Evolutionary conservation across 1,140 invertebrate species (phyloP).

Genomic region (Pogonognathellus flavescens): DNA sequence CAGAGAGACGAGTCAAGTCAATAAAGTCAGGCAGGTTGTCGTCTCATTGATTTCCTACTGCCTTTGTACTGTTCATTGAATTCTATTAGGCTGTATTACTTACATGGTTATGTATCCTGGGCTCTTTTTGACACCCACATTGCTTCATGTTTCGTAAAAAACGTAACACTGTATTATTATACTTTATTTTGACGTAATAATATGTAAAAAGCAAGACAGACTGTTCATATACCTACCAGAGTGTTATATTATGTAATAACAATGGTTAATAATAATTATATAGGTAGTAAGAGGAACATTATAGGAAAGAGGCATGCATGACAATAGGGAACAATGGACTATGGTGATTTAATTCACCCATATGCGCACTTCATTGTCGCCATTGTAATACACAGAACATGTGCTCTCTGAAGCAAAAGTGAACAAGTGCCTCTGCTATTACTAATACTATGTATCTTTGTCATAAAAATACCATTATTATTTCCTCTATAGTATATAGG

Average conservation of each 20-base stretch:
- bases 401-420: conserved; percentile 59
- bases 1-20: conserved; percentile 2
- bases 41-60: conserved; percentile 39
- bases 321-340: conserved; percentile 54
- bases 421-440: conserved; percentile 56
- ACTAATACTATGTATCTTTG: neutral
- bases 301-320: conserved; percentile 14
- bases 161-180: neutral
- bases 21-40: neutral
- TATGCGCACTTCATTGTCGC: conserved; percentile 64
- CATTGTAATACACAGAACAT: conserved; percentile 59
- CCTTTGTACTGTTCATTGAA: neutral
- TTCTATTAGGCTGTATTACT: conserved; percentile 23
- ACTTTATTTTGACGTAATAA: too few species aligned
- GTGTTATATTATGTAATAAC: conserved; percentile 20
- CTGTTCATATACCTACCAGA: neutral
- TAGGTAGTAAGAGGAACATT: neutral
- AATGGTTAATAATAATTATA: conserved; percentile 25
- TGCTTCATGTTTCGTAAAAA: conserved; percentile 19
- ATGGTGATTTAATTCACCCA: conserved; percentile 66
- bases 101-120: too few species aligned
- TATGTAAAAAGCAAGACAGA: neutral
- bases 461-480: neutral
- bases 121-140: conserved; percentile 35
- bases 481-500: neutral